Evolutionary conservation across 1,140 invertebrate species (phyloP), one percentile per base, ranked within the genome.

Genomic region (Drosophila malerkotliana): DNA sequence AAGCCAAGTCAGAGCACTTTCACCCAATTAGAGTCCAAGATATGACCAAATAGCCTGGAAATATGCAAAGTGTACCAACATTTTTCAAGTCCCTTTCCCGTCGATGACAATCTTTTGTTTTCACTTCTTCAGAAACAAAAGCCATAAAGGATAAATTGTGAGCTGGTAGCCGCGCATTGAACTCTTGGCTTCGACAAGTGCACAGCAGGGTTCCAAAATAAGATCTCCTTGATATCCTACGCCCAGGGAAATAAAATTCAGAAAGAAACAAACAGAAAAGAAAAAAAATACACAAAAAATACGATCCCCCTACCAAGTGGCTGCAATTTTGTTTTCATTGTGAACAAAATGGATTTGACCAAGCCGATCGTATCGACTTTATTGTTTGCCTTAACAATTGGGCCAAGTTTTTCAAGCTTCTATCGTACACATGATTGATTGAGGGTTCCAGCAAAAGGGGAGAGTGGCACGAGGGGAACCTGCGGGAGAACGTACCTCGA

Each of bases 81-180:
- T 21, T 21, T 47, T 21, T 21, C n/a, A 26, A 30, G 37, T 34
- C 39, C 37, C 41, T 52, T 34, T 39, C 47, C 44, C 54, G 15
- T 7, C 62, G 85, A 87, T 90, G 87, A 88, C 87, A 90, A 90
- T 90, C 85, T 90, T 90, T 90, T 84, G 84, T 90, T 90, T 89
- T 89, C 80, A 89, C 80, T 90, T 89, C 84, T 89, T 78, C 71
- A 72, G 83, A 91, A 89, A 85, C 64, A 87, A 87, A 85, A 82
- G 82, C 78, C 83, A 85, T 85, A 87, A 85, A 87, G 81, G 78
- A 85, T 85, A 85, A 85, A 81, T 85, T 87, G 81, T 84, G 77
- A 69, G 59, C 72, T 74, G 82, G 82, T 85, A 85, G 82, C 82
- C 61, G 63, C 84, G 62, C 72, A 72, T 81, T 83, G 83, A 88